Base-by-base conservation (phyloP, 1,140 invertebrate species). In the Aphaenogaster floridana region DNA sequence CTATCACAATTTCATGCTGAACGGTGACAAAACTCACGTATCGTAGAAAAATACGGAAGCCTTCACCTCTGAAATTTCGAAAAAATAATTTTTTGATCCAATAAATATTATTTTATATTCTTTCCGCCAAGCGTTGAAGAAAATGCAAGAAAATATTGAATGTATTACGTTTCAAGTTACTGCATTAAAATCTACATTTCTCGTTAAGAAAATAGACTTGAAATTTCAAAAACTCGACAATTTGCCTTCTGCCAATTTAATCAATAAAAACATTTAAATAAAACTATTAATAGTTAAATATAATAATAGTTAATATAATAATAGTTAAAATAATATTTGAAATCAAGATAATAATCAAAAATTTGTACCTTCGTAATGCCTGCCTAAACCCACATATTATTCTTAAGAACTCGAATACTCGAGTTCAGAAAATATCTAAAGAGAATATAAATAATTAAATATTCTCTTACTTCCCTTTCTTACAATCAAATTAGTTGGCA, bases 11-110 rank as follows among this genome's bases (percentile, higher is more conserved):
- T 36, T 17, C 34, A 34, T 7, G 17, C 15, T 34, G 15, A 50
- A n/a, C 34, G 3, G 17, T 68, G 77, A n/a, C 5, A 48, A 66
- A 68, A 48, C 17, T 28, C 28, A 45, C 61, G 61, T 79, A 79
- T 79, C 45, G 45, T 50, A 50, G 7, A 79, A 48, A 66, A 39
- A 79, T 79, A 39, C 17, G 42, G 21, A 42, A 79, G 17, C 45
- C 13, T 48, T 66, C 61, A 66, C 45, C 61, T 78, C 2, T 50
- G 61, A 66, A 61, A 61, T 45, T 61, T 2, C 42, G 11, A 66
- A 8, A 34, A 4, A 71, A 71, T 17, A 48, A 48, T 50, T 50
- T 71, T 50, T 50, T 15, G 5, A 1, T 42, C 13, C 2, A 57
- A 57, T 1, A 13, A 57, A 21, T 6, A 39, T 74, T 52, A n/a